Base-by-base conservation (phyloP, 2,113 vertebrate genomes). In the Coreoperca whiteheadi region DNA sequence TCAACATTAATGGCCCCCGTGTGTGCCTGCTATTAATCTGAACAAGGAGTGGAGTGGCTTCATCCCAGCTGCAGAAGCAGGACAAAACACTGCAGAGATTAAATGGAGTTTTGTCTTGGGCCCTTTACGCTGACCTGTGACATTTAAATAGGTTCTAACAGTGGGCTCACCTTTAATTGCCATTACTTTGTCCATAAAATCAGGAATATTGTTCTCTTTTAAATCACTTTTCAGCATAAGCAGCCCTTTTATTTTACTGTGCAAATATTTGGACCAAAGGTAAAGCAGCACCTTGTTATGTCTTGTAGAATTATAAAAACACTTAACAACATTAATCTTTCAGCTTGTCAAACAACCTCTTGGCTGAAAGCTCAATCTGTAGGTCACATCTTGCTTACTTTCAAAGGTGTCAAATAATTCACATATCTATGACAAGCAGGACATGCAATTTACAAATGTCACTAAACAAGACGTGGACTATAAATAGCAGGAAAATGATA, bases 31-130 rank as follows among this genome's bases (percentile, higher is more conserved):
- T 76, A 89, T 93, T 93, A 89, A 91, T 93, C 88, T 94, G 81
- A 92, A 92, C 90, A 83, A 88, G 90, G 74, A 87, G 72, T 83
- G 79, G 88, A 93, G 89, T 90, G 88, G 84, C 70, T 79, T 81
- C 76, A 74, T 79, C 41, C 46, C 83, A 87, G 88, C 85, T 89
- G 86, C 86, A 85, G 78, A 16, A 78, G 69, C 77, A 66, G 66
- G 65, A 79, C 43, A 83, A 84, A 84, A 82, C 23, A 30, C 54
- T 46, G 34, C 41, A 53, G n/a, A 82, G 79, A 86, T 88, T 85
- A 88, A 89, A 86, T 84, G 30, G 54, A 82, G 67, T 83, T 94
- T 82, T 67, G 85, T 87, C 76, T 75, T 74, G 23, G 61, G 74
- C 67, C n/a, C 77, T 89, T 82, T 74, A 51, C 28, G 71, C 16